These are phyloP conservation scores for Parotia lawesii DNA, from an alignment of 2,113 vertebrate genomes.

Conservation along the genomic window DNA sequence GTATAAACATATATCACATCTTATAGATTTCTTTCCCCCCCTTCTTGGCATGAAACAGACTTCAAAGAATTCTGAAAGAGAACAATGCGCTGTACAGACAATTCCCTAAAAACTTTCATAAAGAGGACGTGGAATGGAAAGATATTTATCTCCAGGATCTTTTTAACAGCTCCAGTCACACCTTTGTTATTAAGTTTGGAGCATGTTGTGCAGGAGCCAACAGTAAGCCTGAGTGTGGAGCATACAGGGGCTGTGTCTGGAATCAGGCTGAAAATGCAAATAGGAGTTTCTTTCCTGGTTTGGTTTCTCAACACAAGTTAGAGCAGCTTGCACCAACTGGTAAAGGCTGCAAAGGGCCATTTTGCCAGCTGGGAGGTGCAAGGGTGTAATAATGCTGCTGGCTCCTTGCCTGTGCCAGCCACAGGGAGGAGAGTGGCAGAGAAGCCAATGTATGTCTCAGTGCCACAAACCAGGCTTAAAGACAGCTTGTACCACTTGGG, in stretches of 20 bases:
- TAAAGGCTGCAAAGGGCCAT: conserved; percentile 61
- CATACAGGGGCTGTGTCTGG: conserved; percentile 22
- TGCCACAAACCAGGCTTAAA: conserved; percentile 26
- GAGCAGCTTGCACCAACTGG: conserved; percentile 70
- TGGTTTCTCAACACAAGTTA: conserved; percentile 60
- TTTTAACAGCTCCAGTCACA: conserved; percentile 32
- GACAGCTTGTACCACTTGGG: conserved; percentile 52
- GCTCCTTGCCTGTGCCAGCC: conserved; percentile 52
- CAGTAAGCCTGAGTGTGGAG: not conserved
- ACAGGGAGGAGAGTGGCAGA: conserved; percentile 27
- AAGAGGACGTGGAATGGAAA: conserved; percentile 41
- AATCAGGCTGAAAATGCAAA: conserved; percentile 61
- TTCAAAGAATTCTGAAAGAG: conserved; percentile 27
- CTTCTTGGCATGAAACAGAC: not conserved
- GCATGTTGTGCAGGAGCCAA: not conserved
- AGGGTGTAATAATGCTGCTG: conserved; percentile 50
- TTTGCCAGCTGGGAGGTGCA: conserved; percentile 65
- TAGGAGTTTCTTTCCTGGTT: conserved; percentile 51
- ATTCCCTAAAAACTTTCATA: conserved; percentile 51
- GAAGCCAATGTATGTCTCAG: conserved; percentile 12
- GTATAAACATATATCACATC: conserved; percentile 49
- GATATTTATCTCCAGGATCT: conserved; percentile 4
- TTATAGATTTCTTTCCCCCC: not conserved
- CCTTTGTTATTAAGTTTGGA: conserved; percentile 56
- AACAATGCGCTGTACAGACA: conserved; percentile 26